Evolutionary conservation across 1,140 invertebrate species (phyloP).

Genomic region (Berghia stephanieae): DNA sequence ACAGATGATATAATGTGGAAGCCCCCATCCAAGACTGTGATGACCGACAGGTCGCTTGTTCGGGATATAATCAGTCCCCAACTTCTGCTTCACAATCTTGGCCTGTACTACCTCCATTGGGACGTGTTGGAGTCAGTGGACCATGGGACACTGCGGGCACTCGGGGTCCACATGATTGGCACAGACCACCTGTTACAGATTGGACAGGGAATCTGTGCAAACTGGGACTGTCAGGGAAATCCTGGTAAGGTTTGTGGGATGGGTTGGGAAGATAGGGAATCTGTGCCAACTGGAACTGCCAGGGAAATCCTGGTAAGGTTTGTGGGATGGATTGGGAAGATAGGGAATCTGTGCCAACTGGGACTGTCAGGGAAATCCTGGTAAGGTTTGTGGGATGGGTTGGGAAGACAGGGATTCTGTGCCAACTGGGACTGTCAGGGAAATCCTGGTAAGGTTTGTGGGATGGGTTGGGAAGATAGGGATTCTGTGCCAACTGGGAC

Average conservation of each 20-base stretch:
- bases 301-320: too few relatives aligned
- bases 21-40: slow-evolving; percentile 61
- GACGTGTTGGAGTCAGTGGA: slow-evolving; percentile 51
- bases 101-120: slow-evolving; percentile 57
- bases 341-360: too few relatives aligned
- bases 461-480: too few relatives aligned
- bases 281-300: too few relatives aligned
- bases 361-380: too few relatives aligned
- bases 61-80: slow-evolving; percentile 56
- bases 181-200: slow-evolving; percentile 59
- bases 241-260: background rate
- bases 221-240: slow-evolving; percentile 25
- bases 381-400: too few relatives aligned
- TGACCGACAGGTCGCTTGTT: slow-evolving; percentile 49
- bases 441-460: too few relatives aligned
- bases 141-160: slow-evolving; percentile 45
- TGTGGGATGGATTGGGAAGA: too few relatives aligned
- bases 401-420: too few relatives aligned
- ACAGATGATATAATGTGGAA: slow-evolving; percentile 55
- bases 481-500: too few relatives aligned
- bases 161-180: slow-evolving; percentile 57
- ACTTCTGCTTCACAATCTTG: slow-evolving; percentile 51
- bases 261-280: too few relatives aligned
- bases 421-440: too few relatives aligned
- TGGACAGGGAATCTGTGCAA: slow-evolving; percentile 40